Percentiles rank a stretch among this genome's conserved stretches.
Conservation (phyloP, 2,888 invertebrate genomes). For the Dexiosoma caninum region DNA sequence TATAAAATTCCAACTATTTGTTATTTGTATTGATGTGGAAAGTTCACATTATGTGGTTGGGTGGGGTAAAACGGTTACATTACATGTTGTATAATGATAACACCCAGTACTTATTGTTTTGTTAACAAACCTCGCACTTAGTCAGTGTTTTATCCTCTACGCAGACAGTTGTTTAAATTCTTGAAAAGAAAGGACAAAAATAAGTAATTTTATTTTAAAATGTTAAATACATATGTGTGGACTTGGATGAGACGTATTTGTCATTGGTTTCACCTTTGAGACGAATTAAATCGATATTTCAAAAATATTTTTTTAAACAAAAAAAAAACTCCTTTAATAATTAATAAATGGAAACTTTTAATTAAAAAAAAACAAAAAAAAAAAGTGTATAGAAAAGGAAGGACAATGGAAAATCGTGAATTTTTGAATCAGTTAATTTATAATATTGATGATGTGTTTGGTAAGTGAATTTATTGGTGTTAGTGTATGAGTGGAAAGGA, state of each 20-base stretch:
- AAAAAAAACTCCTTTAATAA: no score
- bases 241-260: not conserved
- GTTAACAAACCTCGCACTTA: not conserved
- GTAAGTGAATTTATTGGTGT: conserved; percentile 73
- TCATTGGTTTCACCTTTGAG: not conserved
- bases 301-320: not conserved
- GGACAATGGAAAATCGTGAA: conserved; percentile 71
- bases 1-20: not conserved
- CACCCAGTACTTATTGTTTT: not conserved
- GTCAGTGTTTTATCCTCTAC: conserved; percentile 47
- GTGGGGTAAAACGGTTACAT: not conserved
- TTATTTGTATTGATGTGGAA: not conserved
- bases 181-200: not conserved
- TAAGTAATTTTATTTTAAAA: not conserved
- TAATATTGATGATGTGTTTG: conserved; percentile 75
- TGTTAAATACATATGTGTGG: no score
- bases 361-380: not conserved
- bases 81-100: not conserved
- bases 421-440: conserved; percentile 74
- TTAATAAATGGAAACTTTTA: not conserved
- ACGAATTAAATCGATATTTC: conserved; percentile 44
- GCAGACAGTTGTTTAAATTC: conserved; percentile 21
- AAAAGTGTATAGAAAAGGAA: no score
- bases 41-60: not conserved
- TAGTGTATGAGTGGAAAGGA: no score